A percentile compares a stretch with the other conserved stretches of the same genome.
These are phyloP conservation scores for Ctenochaetus hawaiiensis DNA, from an alignment of 2,797 vertebrate genomes.

Conservation along the genomic window DNA sequence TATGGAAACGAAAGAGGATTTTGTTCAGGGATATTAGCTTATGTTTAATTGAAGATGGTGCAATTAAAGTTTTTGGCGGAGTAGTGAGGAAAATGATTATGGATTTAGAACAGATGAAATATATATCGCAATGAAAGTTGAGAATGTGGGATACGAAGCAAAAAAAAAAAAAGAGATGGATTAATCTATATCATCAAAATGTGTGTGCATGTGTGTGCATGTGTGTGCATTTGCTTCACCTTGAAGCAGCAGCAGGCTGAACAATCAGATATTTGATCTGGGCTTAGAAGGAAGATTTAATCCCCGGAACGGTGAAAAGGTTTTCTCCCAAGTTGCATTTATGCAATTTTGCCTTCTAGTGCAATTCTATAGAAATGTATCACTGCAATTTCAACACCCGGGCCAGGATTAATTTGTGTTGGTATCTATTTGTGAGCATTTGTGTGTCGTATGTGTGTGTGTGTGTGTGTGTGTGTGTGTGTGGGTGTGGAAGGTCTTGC, in stretches of 20 bases:
- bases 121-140: constrained; percentile 51
- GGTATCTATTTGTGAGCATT: constrained; percentile 62
- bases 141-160: constrained; percentile 42
- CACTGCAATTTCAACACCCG: constrained; percentile 75
- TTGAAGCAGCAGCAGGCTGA: constrained; percentile 76
- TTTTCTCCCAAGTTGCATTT: constrained; percentile 84
- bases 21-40: constrained; percentile 59
- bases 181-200: constrained; percentile 73
- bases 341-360: constrained; percentile 83
- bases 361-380: constrained; percentile 84
- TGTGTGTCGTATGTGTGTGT: constrained; percentile 44
- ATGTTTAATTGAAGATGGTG: constrained; percentile 68
- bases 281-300: constrained; percentile 84
- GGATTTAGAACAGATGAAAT: constrained; percentile 54
- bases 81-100: constrained; percentile 42
- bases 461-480: constrained; percentile 31
- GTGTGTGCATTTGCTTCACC: constrained; percentile 68
- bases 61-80: constrained; percentile 64
- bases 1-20: constrained; percentile 61
- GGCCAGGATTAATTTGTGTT: constrained; percentile 76
- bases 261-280: constrained; percentile 87
- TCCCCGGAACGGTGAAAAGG: constrained; percentile 81
- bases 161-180: constrained; percentile 55
- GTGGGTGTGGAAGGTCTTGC: constrained; percentile 33
- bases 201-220: constrained; percentile 45